A percentile compares a stretch with the other conserved stretches of the same genome.
phyloP scores from a whole-genome alignment of 2,888 invertebrate species.

The Silvanus unidentatus region DNA sequence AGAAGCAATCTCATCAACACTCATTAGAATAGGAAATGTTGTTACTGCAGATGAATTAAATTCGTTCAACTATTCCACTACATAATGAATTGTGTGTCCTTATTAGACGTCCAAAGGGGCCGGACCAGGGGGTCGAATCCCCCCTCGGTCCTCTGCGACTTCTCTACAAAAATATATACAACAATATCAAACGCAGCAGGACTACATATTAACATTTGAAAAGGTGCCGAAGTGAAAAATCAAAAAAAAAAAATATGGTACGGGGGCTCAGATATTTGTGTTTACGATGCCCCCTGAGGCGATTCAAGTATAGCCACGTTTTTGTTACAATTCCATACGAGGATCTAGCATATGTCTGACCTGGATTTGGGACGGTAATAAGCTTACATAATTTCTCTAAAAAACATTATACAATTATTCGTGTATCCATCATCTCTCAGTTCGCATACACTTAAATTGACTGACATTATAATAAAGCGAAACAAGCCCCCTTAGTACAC shows the following conservation, averaged over 20 bases:
- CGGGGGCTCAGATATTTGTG: constrained; percentile 41
- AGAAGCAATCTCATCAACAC: constrained; percentile 11
- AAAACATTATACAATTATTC: too few species aligned
- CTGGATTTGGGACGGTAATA: constrained; percentile 40
- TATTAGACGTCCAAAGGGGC: constrained; percentile 36
- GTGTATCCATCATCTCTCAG: neutral
- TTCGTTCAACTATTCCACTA: constrained; percentile 11
- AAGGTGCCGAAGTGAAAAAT: constrained; percentile 47
- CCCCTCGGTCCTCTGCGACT: constrained; percentile 27
- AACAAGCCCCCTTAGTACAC: constrained; percentile 27
- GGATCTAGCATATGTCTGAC: constrained; percentile 38
- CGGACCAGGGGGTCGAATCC: constrained; percentile 23
- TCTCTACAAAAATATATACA: constrained; percentile 19
- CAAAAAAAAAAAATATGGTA: constrained; percentile 29
- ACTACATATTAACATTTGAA: constrained; percentile 39
- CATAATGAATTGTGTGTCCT: constrained; percentile 30
- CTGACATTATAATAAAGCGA: too few species aligned
- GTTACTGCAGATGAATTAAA: constrained; percentile 19
- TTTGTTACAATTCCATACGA: constrained; percentile 39
- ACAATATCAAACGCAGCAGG: constrained; percentile 36
- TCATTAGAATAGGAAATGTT: constrained; percentile 12
- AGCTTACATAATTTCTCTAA: constrained; percentile 32
- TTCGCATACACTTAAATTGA: too few species aligned
- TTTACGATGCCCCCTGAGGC: constrained; percentile 42
- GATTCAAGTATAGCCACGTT: constrained; percentile 44